Conservation (phyloP, 2,888 invertebrate species). For the Agonopterix arenella region DNA sequence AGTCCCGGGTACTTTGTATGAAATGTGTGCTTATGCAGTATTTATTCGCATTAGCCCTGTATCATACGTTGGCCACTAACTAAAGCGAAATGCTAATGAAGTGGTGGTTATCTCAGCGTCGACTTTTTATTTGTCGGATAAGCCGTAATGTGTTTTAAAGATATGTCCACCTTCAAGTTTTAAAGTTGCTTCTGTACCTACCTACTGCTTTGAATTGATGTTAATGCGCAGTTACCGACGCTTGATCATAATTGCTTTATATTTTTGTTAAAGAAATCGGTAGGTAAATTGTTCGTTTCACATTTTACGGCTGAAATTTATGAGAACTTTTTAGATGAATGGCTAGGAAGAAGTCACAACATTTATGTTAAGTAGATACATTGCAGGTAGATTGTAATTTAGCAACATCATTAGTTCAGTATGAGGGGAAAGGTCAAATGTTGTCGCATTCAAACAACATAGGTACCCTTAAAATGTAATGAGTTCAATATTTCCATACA, state of each 20-base stretch:
- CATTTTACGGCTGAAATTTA: too few species aligned
- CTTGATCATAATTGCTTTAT: too few species aligned
- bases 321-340: too few species aligned
- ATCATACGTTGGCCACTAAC: constrained; percentile 29
- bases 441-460: constrained; percentile 37
- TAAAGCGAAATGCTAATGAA: constrained; percentile 49
- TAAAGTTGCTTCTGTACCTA: constrained; percentile 26
- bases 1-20: constrained; percentile 12
- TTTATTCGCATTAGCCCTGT: constrained; percentile 19
- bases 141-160: constrained; percentile 49
- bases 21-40: constrained; percentile 23
- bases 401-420: constrained; percentile 7
- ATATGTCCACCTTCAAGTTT: constrained; percentile 40
- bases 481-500: constrained; percentile 68
- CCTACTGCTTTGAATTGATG: constrained; percentile 14
- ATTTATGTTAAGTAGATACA: background rate
- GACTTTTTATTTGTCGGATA: constrained; percentile 48
- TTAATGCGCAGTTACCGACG: too few species aligned
- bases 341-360: too few species aligned
- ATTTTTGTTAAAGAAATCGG: too few species aligned
- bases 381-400: background rate
- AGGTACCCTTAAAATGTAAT: constrained; percentile 48
- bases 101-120: constrained; percentile 36
- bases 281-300: too few species aligned
- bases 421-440: constrained; percentile 49